phyloP scores from a whole-genome alignment of 1,140 invertebrate species.

The Leucophenga varia region DNA sequence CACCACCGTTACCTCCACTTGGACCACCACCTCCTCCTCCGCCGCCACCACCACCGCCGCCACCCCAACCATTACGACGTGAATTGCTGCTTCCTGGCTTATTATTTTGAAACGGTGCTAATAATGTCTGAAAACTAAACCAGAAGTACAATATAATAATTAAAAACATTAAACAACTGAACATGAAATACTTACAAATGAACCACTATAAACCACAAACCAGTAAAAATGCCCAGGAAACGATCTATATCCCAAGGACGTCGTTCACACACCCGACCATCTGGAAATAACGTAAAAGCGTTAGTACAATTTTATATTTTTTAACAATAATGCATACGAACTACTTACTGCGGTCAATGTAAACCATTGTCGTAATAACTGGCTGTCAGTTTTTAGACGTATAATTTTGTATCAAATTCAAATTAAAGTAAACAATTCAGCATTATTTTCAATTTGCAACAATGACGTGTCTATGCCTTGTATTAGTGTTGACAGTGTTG shows the following conservation, averaged over 20 bases:
- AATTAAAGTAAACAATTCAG: too few species aligned
- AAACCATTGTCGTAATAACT: too few species aligned
- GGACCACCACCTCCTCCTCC: conserved; percentile 21
- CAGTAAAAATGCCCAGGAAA: conserved; percentile 31
- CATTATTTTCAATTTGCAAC: too few species aligned
- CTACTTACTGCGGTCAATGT: conserved; percentile 9
- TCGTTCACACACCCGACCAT: conserved; percentile 44
- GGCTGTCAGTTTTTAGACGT: too few species aligned
- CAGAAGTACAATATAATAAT: too few species aligned
- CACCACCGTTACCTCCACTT: conserved; percentile 17
- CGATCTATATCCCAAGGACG: conserved; percentile 39
- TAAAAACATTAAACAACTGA: neutral
- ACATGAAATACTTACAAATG: conserved; percentile 28
- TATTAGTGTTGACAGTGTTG: too few species aligned
- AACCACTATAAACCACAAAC: conserved; percentile 30
- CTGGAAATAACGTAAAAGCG: conserved; percentile 8
- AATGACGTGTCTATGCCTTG: too few species aligned
- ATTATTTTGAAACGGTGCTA: conserved; percentile 30
- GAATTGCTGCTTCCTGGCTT: conserved; percentile 8
- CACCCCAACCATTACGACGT: conserved; percentile 17
- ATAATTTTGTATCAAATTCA: too few species aligned
- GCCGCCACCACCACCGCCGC: conserved; percentile 18
- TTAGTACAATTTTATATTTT: neutral
- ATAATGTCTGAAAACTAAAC: conserved; percentile 25
- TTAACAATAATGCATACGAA: neutral